These are phyloP conservation scores for Saccostrea cuccullata DNA, from an alignment of 1,140 invertebrate species.

Conservation along the genomic window DNA sequence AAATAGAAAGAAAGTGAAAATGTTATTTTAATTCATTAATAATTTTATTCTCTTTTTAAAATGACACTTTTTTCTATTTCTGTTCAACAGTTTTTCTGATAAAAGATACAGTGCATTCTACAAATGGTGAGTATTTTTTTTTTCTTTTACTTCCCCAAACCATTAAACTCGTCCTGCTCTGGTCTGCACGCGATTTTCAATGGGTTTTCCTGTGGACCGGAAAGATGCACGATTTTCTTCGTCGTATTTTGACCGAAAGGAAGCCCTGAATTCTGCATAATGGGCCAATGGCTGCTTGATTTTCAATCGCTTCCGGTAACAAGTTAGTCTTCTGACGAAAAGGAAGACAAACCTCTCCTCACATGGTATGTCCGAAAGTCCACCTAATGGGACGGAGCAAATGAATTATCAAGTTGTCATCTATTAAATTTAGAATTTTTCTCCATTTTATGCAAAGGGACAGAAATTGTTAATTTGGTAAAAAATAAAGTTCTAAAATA, in stretches of 20 bases:
- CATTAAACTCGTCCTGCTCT: not conserved
- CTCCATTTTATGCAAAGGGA: too few relatives aligned
- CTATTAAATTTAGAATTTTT: too few relatives aligned
- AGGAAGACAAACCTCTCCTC: constrained; percentile 42
- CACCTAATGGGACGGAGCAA: constrained; percentile 19
- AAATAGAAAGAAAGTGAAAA: not conserved
- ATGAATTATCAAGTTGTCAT: too few relatives aligned
- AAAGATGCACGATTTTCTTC: not conserved
- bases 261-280: not conserved
- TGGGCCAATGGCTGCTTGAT: constrained; percentile 14
- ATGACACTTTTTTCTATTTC: not conserved
- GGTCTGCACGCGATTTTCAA: not conserved
- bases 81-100: not conserved
- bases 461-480: too few relatives aligned
- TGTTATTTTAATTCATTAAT: not conserved
- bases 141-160: not conserved
- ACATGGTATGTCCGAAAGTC: constrained; percentile 37
- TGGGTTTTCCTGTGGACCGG: not conserved
- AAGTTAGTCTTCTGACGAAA: not conserved
- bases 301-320: constrained; percentile 27
- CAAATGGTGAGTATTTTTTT: not conserved
- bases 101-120: not conserved
- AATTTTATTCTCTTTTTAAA: not conserved
- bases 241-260: constrained; percentile 17
- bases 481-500: too few relatives aligned